A percentile compares a stretch with the other conserved stretches of the same genome.
phyloP scores from a whole-genome alignment of 1,140 invertebrate species.

The Metaphire vulgaris region DNA sequence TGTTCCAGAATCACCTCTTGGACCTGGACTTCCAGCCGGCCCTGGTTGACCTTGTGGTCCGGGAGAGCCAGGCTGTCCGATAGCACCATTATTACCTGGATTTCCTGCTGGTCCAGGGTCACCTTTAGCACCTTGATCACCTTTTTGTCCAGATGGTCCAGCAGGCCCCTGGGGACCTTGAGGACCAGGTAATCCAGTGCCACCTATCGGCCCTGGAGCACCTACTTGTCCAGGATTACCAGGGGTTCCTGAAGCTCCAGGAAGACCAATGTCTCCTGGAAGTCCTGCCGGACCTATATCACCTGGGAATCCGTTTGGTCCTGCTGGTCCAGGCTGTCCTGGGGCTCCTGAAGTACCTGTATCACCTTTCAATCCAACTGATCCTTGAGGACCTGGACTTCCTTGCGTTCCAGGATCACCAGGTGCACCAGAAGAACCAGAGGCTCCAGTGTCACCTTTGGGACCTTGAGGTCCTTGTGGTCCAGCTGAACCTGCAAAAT shows the following conservation, averaged over 20 bases:
- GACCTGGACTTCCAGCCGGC: not conserved
- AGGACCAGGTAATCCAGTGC: constrained; percentile 35
- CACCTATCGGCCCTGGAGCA: constrained; percentile 34
- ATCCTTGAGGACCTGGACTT: constrained; percentile 41
- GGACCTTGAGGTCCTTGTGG: constrained; percentile 44
- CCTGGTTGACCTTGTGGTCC: not conserved
- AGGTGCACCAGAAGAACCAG: constrained; percentile 36
- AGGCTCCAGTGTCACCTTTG: constrained; percentile 6
- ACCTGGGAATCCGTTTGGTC: constrained; percentile 1
- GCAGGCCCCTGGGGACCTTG: constrained; percentile 34
- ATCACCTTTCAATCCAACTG: constrained; percentile 32
- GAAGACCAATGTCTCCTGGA: constrained; percentile 19
- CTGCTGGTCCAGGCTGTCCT: constrained; percentile 11
- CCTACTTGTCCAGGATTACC: constrained; percentile 28
- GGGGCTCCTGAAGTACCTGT: constrained; percentile 34
- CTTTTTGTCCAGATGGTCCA: constrained; percentile 16
- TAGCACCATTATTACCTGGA: constrained; percentile 3
- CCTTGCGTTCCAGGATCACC: constrained; percentile 38
- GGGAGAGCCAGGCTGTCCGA: constrained; percentile 1
- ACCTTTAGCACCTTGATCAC: constrained; percentile 11
- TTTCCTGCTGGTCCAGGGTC: not conserved
- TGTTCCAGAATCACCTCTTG: constrained; percentile 12
- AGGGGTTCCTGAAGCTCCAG: constrained; percentile 22
- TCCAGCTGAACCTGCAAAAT: constrained; percentile 25
- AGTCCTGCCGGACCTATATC: constrained; percentile 19